phyloP scores from a whole-genome alignment of 2,113 vertebrate species.

The Anolis carolinensis region DNA sequence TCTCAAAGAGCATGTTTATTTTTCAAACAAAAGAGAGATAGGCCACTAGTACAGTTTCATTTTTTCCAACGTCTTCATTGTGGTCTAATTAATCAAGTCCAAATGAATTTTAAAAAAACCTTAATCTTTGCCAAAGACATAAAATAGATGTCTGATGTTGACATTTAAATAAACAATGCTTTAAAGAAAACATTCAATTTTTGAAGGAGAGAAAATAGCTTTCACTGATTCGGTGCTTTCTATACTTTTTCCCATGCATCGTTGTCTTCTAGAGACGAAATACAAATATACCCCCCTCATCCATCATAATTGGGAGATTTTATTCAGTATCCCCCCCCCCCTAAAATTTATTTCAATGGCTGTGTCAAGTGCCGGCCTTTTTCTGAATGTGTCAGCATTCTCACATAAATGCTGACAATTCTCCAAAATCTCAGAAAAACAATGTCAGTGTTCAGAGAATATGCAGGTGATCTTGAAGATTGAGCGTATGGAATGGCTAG shows the following conservation, averaged over 20 bases:
- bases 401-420: not conserved
- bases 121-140: constrained; percentile 69
- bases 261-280: constrained; percentile 58
- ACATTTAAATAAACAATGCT: constrained; percentile 69
- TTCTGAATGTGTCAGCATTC: not conserved
- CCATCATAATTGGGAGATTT: constrained; percentile 22
- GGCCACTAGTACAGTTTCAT: constrained; percentile 63
- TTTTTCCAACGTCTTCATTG: constrained; percentile 66
- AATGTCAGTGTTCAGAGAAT: no score
- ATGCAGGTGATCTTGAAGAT: no score
- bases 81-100: constrained; percentile 76
- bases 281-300: constrained; percentile 36
- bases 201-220: constrained; percentile 43
- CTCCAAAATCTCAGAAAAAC: no score
- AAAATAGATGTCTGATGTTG: constrained; percentile 70
- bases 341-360: not conserved
- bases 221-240: constrained; percentile 46
- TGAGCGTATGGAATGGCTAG: no score
- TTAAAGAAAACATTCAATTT: constrained; percentile 50
- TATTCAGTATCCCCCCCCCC: not conserved
- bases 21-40: constrained; percentile 69
- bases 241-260: constrained; percentile 45
- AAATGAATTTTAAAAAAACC: constrained; percentile 57
- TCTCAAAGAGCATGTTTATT: constrained; percentile 70
- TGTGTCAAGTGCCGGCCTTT: not conserved